A percentile compares a stretch with the other conserved stretches of the same genome.
phyloP scores from a whole-genome alignment of 2,888 invertebrate species.

The Smittia sp. region DNA sequence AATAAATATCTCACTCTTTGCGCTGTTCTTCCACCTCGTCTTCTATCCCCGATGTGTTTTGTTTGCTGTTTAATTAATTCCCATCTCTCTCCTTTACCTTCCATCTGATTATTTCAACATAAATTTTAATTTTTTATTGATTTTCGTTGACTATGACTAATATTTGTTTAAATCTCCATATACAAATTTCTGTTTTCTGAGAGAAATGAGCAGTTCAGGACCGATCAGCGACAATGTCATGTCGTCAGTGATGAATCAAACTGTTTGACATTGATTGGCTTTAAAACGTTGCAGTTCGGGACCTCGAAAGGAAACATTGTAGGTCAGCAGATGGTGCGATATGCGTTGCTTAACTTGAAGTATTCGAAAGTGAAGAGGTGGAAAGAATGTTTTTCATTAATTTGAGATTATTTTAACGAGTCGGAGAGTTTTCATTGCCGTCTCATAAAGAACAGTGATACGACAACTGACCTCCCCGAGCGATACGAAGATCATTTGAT shows the following conservation, averaged over 20 bases:
- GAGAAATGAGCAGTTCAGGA: background rate
- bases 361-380: conserved; percentile 3
- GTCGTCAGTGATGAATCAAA: too few relatives aligned
- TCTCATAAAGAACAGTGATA: background rate
- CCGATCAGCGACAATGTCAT: too few relatives aligned
- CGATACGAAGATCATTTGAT: background rate
- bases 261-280: too few relatives aligned
- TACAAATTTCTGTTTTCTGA: background rate
- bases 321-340: conserved; percentile 13
- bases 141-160: conserved; percentile 24
- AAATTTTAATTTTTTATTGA: conserved; percentile 33
- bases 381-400: background rate
- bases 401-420: background rate
- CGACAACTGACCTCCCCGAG: conserved; percentile 2
- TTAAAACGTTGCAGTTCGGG: too few relatives aligned
- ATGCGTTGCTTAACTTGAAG: background rate
- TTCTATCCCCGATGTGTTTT: conserved; percentile 3
- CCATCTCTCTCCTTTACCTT: conserved; percentile 4
- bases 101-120: conserved; percentile 30
- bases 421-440: conserved; percentile 8
- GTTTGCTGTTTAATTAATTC: conserved; percentile 29
- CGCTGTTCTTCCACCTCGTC: background rate
- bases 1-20: conserved; percentile 18
- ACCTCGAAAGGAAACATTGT: too few relatives aligned
- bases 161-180: conserved; percentile 18